These are phyloP conservation scores for Siniperca scherzeri DNA, from an alignment of 2,797 vertebrate genomes.

Conservation along the genomic window DNA sequence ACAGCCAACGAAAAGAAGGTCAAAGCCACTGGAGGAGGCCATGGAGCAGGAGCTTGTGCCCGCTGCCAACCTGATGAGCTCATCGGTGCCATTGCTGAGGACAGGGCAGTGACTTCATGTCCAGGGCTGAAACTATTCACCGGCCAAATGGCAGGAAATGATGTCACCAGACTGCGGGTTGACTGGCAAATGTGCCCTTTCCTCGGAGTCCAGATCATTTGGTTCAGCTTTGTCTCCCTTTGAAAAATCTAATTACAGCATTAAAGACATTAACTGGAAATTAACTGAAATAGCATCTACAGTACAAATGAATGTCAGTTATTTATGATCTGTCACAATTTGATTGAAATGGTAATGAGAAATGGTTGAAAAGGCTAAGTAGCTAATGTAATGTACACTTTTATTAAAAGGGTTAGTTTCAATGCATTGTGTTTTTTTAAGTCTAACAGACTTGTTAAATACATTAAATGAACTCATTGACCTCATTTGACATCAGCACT, in stretches of 20 bases:
- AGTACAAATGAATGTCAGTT: not conserved
- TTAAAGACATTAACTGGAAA: not conserved
- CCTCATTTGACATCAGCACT: not conserved
- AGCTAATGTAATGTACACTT: not conserved
- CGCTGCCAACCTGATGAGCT: conserved; percentile 47
- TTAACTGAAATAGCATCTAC: not conserved
- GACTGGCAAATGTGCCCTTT: conserved; percentile 32
- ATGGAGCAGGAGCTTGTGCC: conserved; percentile 14
- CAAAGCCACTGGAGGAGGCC: conserved; percentile 36
- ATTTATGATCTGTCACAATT: not conserved
- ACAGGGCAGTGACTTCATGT: conserved; percentile 40
- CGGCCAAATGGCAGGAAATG: conserved; percentile 48
- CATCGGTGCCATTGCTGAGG: conserved; percentile 39
- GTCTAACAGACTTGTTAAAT: not conserved
- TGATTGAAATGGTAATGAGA: not conserved
- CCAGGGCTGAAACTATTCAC: conserved; percentile 20
- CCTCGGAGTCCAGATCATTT: conserved; percentile 35
- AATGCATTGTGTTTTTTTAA: not conserved
- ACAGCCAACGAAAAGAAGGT: conserved; percentile 17
- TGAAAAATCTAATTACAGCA: conserved; percentile 15
- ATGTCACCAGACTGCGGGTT: conserved; percentile 49
- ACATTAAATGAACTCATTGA: not conserved
- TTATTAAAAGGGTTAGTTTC: not conserved
- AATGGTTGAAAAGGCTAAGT: not conserved
- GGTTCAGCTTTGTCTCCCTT: conserved; percentile 38